Evolutionary conservation across 2,113 vertebrate species (phyloP).

Genomic region (Hyaena hyaena): DNA sequence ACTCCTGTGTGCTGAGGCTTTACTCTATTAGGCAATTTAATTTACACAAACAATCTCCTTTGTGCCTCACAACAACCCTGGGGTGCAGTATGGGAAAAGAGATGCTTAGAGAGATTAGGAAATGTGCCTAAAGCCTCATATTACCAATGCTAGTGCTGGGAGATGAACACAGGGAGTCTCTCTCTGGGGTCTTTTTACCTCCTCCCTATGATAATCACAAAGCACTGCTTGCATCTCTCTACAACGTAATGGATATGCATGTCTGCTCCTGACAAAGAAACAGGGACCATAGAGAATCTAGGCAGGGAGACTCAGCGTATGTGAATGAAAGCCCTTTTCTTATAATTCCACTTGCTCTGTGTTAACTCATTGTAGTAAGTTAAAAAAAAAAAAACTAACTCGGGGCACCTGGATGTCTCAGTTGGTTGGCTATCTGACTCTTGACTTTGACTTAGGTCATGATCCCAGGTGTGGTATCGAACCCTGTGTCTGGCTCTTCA

Average conservation of each 20-base stretch:
- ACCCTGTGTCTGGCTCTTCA: too few relatives aligned
- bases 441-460: too few relatives aligned
- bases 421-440: too few relatives aligned
- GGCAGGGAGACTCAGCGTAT: background rate
- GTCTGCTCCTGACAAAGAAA: background rate
- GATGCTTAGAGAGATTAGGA: background rate
- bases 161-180: background rate
- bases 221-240: background rate
- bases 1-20: background rate
- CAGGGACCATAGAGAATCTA: background rate
- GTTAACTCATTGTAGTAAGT: background rate
- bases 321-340: background rate
- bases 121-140: background rate
- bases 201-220: background rate
- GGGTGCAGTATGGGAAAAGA: background rate
- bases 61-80: background rate
- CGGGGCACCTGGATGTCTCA: too few relatives aligned
- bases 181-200: background rate
- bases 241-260: background rate
- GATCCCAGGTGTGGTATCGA: too few relatives aligned
- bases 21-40: background rate
- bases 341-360: background rate
- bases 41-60: background rate
- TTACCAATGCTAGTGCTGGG: background rate
- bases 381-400: background rate